Conservation (phyloP, 2,113 vertebrate genomes). For the Dasypus novemcinctus region DNA sequence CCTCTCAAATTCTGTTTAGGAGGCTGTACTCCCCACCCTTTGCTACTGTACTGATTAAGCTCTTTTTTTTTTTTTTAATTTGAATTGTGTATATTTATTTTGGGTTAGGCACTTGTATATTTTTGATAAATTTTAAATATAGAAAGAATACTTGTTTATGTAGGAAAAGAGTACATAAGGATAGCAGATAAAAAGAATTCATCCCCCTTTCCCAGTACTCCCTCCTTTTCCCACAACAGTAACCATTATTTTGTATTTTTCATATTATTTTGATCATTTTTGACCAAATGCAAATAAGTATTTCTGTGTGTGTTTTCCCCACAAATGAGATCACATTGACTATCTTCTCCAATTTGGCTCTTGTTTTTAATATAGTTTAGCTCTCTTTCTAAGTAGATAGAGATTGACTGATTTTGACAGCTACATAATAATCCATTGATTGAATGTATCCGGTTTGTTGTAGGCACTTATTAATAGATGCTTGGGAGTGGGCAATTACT, state of each 20-base stretch:
- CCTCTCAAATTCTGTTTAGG: neutral
- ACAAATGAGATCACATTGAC: no score
- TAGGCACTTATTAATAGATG: accelerated
- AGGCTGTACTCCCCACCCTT: neutral
- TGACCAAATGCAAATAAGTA: no score
- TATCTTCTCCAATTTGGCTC: no score
- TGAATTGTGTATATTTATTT: neutral
- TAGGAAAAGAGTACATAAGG: neutral
- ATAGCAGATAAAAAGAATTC: neutral
- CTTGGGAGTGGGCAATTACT: neutral
- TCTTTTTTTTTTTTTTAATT: neutral
- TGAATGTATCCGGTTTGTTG: no score
- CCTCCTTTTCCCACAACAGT: neutral
- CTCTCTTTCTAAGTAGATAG: no score
- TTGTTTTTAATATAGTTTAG: no score
- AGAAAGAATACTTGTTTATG: neutral
- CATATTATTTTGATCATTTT: neutral
- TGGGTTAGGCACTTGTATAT: neutral
- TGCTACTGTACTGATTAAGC: neutral
- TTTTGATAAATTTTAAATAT: neutral
- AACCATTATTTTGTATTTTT: neutral
- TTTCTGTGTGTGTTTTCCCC: neutral
- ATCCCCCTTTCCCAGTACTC: neutral
- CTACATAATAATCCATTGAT: neutral
- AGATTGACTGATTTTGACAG: neutral